Evolutionary conservation across 2,888 invertebrate species (phyloP).

Genomic region (Tenodera sinensis): DNA sequence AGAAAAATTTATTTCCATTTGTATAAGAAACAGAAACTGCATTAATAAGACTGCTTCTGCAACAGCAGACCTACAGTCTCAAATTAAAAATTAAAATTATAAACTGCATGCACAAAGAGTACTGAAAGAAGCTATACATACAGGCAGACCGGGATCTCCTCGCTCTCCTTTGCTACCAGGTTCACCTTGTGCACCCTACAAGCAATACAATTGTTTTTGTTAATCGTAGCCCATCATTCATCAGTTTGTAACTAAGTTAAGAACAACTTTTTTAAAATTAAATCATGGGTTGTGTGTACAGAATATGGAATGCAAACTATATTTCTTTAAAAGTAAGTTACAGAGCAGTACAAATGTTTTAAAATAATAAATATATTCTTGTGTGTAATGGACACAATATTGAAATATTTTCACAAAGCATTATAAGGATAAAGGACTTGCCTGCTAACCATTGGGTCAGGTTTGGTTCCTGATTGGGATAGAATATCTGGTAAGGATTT

Average conservation of each 20-base stretch:
- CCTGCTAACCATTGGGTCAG: too few relatives aligned
- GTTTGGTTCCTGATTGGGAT: too few relatives aligned
- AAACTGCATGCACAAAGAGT: background rate
- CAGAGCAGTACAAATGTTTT: background rate
- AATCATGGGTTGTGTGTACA: background rate
- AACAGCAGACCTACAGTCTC: background rate
- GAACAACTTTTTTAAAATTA: too few relatives aligned
- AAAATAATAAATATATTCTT: too few relatives aligned
- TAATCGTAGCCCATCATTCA: background rate
- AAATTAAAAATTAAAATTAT: background rate
- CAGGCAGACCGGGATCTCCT: conserved; percentile 89
- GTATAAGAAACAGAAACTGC: background rate
- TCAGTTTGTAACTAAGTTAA: background rate
- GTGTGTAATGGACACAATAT: too few relatives aligned
- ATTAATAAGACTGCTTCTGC: background rate
- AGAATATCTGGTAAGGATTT: too few relatives aligned
- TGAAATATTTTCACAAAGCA: too few relatives aligned
- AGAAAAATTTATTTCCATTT: background rate
- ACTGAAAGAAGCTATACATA: conserved; percentile 52
- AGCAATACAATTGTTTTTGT: background rate
- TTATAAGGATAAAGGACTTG: too few relatives aligned
- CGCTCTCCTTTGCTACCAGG: conserved; percentile 89
- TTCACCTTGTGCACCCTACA: conserved; percentile 86
- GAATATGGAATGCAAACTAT: background rate
- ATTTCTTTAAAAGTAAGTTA: background rate